Percentiles rank a stretch among this genome's conserved stretches.
These are phyloP conservation scores for Solenopsis fugax DNA, from an alignment of 1,140 invertebrate species.

Conservation along the genomic window DNA sequence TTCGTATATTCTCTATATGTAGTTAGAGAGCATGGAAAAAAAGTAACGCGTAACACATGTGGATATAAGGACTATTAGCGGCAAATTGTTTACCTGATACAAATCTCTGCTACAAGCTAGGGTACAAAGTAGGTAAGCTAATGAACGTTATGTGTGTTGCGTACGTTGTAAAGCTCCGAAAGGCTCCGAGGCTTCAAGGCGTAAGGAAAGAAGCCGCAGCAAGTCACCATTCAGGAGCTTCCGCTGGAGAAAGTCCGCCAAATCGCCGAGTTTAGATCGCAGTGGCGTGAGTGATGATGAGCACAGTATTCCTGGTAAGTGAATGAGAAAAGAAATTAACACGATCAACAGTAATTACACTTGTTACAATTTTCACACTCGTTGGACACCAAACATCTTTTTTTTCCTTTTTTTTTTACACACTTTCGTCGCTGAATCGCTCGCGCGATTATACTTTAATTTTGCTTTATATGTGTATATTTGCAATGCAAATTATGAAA, in stretches of 20 bases:
- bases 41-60: constrained; percentile 3
- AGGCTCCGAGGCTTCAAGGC: constrained; percentile 85
- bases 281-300: constrained; percentile 93
- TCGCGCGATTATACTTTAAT: background rate
- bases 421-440: background rate
- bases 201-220: constrained; percentile 93
- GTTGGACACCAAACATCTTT: background rate
- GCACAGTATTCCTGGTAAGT: constrained; percentile 88
- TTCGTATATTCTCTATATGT: constrained; percentile 18
- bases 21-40: constrained; percentile 40
- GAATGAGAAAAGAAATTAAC: constrained; percentile 20
- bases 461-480: constrained; percentile 1
- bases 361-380: background rate
- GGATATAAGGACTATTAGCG: constrained; percentile 34
- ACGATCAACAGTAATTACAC: constrained; percentile 1
- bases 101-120: constrained; percentile 63
- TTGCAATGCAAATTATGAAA: background rate
- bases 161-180: constrained; percentile 82
- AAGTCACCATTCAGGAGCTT: constrained; percentile 97
- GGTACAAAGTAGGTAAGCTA: constrained; percentile 77
- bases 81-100: constrained; percentile 38
- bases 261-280: constrained; percentile 87
- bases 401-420: background rate
- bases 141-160: constrained; percentile 80
- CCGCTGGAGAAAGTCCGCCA: constrained; percentile 92